phyloP scores from a whole-genome alignment of 1,140 invertebrate genomes.

The Nylanderia fulva region DNA sequence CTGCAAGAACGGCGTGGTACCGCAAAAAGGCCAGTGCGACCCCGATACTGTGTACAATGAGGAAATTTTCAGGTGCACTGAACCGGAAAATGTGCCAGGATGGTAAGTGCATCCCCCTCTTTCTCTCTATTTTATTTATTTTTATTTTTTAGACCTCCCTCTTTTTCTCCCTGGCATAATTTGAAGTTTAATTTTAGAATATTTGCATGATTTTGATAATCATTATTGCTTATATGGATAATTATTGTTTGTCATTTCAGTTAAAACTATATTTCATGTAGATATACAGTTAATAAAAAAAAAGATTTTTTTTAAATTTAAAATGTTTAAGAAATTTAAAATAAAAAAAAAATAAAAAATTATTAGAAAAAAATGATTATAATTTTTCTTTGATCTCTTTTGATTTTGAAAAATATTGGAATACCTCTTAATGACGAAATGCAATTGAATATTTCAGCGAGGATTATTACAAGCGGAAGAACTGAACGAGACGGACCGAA shows the following conservation, averaged over 20 bases:
- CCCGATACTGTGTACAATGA: constrained; percentile 93
- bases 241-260: too few relatives aligned
- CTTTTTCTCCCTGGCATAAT: too few relatives aligned
- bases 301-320: too few relatives aligned
- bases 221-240: too few relatives aligned
- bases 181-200: too few relatives aligned
- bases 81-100: constrained; percentile 92
- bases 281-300: too few relatives aligned
- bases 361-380: background rate
- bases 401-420: background rate
- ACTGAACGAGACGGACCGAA: constrained; percentile 59
- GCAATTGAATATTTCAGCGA: constrained; percentile 87
- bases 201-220: too few relatives aligned
- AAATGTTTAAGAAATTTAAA: too few relatives aligned
- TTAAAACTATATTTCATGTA: too few relatives aligned
- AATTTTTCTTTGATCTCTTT: background rate
- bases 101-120: constrained; percentile 87
- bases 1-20: constrained; percentile 91
- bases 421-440: background rate
- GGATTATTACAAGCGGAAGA: constrained; percentile 86
- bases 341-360: too few relatives aligned
- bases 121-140: background rate
- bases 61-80: constrained; percentile 92
- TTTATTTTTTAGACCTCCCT: too few relatives aligned
- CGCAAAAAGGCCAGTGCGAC: constrained; percentile 92